phyloP scores from a whole-genome alignment of 2,797 vertebrate genomes.

The Squalus acanthias region DNA sequence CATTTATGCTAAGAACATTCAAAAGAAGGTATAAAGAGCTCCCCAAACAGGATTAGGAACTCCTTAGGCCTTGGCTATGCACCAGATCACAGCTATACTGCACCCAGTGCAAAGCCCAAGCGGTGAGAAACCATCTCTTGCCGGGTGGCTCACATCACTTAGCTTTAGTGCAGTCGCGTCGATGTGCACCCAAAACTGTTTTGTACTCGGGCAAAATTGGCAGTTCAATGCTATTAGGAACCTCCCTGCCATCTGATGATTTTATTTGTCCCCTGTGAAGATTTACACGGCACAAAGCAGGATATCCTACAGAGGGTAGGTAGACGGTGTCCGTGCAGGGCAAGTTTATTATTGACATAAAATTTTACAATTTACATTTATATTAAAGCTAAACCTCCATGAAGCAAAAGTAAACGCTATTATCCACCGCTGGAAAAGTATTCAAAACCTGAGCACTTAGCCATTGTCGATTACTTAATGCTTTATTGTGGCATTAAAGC shows the following conservation, averaged over 20 bases:
- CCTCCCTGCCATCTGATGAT: not conserved
- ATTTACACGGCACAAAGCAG: not conserved
- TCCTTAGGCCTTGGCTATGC: too few species aligned
- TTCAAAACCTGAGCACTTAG: constrained; percentile 41
- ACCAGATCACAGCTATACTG: not conserved
- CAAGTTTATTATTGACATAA: constrained; percentile 2
- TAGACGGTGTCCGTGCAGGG: not conserved
- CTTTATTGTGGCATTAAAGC: constrained; percentile 35
- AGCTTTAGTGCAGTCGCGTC: not conserved
- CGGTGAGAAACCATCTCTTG: not conserved
- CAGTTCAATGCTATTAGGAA: not conserved
- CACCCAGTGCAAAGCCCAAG: not conserved
- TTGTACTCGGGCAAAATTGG: not conserved
- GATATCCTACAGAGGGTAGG: not conserved
- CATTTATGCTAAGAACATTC: too few species aligned
- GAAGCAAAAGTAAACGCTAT: constrained; percentile 39
- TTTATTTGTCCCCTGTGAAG: not conserved
- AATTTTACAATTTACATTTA: constrained; percentile 43
- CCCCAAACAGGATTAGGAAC: too few species aligned
- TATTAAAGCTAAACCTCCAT: constrained; percentile 37
- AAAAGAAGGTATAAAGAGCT: too few species aligned
- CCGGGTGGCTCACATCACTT: not conserved
- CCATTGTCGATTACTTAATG: constrained; percentile 38
- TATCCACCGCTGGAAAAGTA: constrained; percentile 39
- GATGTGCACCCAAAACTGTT: not conserved